Conservation (phyloP, 2,888 invertebrate genomes). For the Diaperis boleti region DNA sequence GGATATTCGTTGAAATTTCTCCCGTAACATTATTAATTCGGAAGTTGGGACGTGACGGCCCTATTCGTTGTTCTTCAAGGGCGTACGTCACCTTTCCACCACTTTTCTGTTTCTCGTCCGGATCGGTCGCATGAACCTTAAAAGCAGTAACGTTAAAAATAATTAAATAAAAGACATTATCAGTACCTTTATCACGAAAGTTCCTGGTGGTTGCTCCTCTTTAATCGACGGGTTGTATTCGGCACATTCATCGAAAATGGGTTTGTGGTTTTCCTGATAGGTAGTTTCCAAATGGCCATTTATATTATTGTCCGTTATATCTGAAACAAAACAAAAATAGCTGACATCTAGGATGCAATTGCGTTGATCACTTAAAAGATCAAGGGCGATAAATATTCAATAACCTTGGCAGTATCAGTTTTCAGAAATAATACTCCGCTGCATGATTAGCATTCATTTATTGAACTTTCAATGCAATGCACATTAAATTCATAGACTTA, state of each 20-base stretch:
- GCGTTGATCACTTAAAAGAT: no score
- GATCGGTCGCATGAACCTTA: slow-evolving; percentile 79
- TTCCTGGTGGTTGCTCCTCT: slow-evolving; percentile 78
- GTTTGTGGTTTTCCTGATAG: slow-evolving; percentile 82
- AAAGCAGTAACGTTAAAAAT: slow-evolving; percentile 17
- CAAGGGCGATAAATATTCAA: no score
- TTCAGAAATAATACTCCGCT: neutral
- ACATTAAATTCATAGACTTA: neutral
- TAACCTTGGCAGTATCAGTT: neutral
- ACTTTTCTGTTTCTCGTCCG: slow-evolving; percentile 78
- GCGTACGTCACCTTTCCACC: slow-evolving; percentile 87
- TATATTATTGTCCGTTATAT: slow-evolving; percentile 28
- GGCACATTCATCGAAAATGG: slow-evolving; percentile 86
- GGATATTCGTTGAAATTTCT: slow-evolving; percentile 78
- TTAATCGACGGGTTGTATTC: slow-evolving; percentile 84
- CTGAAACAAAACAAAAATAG: slow-evolving; percentile 32
- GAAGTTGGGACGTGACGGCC: slow-evolving; percentile 82
- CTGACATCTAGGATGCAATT: no score
- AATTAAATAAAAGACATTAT: slow-evolving; percentile 7
- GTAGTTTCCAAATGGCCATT: neutral
- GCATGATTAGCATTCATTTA: neutral
- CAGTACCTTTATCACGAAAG: slow-evolving; percentile 79
- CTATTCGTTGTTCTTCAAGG: slow-evolving; percentile 81
- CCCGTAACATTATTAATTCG: slow-evolving; percentile 83
- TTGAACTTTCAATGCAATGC: neutral